These are phyloP conservation scores for Sarcophaga carnaria DNA, from an alignment of 2,888 invertebrate species.

Conservation along the genomic window DNA sequence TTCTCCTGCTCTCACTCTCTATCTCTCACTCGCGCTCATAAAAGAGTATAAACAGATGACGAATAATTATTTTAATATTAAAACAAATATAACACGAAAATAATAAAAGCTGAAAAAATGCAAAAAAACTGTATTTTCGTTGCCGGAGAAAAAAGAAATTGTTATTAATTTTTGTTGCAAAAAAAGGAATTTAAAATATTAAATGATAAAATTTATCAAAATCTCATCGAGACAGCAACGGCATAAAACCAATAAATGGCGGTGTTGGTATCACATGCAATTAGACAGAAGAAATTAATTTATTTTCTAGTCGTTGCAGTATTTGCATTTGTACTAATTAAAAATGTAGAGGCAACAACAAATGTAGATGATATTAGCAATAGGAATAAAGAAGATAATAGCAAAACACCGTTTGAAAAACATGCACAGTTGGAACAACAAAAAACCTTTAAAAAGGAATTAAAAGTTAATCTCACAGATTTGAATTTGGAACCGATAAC, in stretches of 20 bases:
- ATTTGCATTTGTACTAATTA: slow-evolving; percentile 20
- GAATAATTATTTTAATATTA: slow-evolving; percentile 23
- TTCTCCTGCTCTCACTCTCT: not conserved
- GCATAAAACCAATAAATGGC: slow-evolving; percentile 41
- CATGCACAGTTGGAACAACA: slow-evolving; percentile 2
- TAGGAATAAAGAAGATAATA: not conserved
- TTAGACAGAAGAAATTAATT: slow-evolving; percentile 28
- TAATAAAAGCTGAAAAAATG: not conserved
- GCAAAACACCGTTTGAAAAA: not conserved
- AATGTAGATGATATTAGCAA: slow-evolving; percentile 4
- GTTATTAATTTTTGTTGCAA: not conserved
- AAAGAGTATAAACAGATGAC: slow-evolving; percentile 41
- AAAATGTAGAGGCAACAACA: slow-evolving; percentile 14
- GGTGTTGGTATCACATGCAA: not conserved
- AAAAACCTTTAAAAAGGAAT: slow-evolving; percentile 58
- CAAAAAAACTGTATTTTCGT: not conserved
- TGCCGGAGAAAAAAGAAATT: no score
- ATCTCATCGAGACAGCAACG: not conserved
- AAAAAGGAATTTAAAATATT: slow-evolving; percentile 1
- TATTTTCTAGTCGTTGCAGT: slow-evolving; percentile 13
- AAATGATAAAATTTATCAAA: slow-evolving; percentile 41
- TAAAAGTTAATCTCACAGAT: slow-evolving; percentile 37
- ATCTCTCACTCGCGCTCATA: not conserved
- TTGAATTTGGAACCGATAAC: slow-evolving; percentile 2
- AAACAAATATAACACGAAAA: slow-evolving; percentile 21